Base-by-base conservation (phyloP, 2,888 invertebrate genomes). In the Andrena bucephala region DNA sequence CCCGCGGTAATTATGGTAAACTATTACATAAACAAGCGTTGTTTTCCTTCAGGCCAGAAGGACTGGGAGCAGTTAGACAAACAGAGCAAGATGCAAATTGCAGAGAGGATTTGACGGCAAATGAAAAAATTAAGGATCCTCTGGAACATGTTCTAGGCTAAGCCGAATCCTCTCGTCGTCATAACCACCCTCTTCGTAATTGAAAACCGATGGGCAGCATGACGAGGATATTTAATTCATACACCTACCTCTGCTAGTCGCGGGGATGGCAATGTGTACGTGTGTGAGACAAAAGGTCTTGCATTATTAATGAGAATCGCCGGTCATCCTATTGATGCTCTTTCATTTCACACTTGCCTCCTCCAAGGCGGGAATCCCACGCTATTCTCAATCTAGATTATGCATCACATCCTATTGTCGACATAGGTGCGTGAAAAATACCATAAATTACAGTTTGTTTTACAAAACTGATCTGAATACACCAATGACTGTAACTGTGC, bases 181-280 rank as follows among this genome's bases (percentile, higher is more conserved):
- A 75, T 77, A 77, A 77, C 84, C 73, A 63, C 73, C 76, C 71
- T 42, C 54, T 65, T 31, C 71, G 33, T 69, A 60, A 57, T 57
- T 67, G 52, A 65, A 20, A 60, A 84, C 52, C 27, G 50, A 59
- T 62, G 70, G 62, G 52, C 62, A 69, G 62, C 54, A 48, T 57
- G 54, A 31, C 72, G 72, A 50, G 60, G 73, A 70, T 82, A 74
- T 83, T 85, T 83, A 85, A 85, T 85, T 85, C 85, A 82, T 73
- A 77, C 68, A 20, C 62, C 57, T 42, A 33, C 57, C 76, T 20
- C 48, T 70, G 50, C 69, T 31, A 74, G 70, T 65, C 70, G 72
- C 71, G 29, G 72, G 63, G 71, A 79, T 85, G 82, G 77, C 79
- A 72, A 79, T 80, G 82, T 75, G 62, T 63, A 63, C 31, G 67